Evolutionary conservation across 2,797 vertebrate genomes (phyloP).

Genomic region (Eleutherodactylus coqui): DNA sequence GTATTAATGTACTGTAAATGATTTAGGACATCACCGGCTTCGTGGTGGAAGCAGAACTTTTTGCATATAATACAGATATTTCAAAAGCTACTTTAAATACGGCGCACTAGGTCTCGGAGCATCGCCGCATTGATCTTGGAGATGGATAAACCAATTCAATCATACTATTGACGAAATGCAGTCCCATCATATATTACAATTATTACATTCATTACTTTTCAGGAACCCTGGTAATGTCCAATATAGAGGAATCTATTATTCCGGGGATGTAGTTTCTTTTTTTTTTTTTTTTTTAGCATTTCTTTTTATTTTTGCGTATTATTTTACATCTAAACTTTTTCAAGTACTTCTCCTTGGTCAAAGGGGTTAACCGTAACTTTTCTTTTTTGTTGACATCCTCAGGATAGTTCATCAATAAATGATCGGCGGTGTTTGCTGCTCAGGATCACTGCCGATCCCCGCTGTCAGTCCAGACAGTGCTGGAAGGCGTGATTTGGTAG

Average conservation of each 20-base stretch:
- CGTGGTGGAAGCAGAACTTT: conserved; percentile 8
- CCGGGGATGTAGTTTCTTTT: not conserved
- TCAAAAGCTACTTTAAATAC: conserved; percentile 50
- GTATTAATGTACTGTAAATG: conserved; percentile 61
- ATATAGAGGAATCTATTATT: not conserved
- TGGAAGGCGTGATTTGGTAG: no score
- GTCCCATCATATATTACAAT: not conserved
- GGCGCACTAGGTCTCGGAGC: not conserved
- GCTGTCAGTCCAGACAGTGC: no score
- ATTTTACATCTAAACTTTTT: not conserved
- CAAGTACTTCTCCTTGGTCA: not conserved
- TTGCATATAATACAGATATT: conserved; percentile 50
- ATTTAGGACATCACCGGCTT: conserved; percentile 36
- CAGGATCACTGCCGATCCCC: no score
- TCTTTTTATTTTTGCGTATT: not conserved
- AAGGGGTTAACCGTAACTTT: no score
- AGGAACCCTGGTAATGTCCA: not conserved
- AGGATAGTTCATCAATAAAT: no score
- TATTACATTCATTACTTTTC: not conserved
- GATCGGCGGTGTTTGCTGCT: no score
- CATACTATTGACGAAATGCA: conserved; percentile 25
- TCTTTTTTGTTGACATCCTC: not conserved
- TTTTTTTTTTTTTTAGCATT: not conserved
- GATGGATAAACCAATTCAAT: conserved; percentile 50
- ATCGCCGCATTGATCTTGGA: conserved; percentile 23